Evolutionary conservation across 2,797 vertebrate species (phyloP).

Genomic region (Eidolon dupreanum): DNA sequence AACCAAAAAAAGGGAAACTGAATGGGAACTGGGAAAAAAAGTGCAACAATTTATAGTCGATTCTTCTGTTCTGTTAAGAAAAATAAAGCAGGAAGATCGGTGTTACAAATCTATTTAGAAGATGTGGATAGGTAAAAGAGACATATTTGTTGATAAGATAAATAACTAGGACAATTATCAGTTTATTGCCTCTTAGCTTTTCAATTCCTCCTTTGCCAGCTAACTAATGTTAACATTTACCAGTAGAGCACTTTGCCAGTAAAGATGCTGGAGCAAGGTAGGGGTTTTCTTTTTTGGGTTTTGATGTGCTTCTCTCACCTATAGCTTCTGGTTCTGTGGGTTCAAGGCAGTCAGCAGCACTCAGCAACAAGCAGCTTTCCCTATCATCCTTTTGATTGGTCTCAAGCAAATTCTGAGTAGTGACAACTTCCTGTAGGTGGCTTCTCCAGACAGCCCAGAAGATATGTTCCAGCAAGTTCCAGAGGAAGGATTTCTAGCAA

Average conservation of each 20-base stretch:
- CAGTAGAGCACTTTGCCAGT: not conserved
- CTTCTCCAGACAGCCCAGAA: not conserved
- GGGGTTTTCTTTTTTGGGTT: not conserved
- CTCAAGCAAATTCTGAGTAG: not conserved
- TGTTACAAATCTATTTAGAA: not conserved
- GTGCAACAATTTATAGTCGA: not conserved
- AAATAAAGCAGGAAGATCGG: not conserved
- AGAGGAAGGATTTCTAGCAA: not conserved
- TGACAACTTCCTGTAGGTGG: fast-evolving
- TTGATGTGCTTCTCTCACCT: not conserved
- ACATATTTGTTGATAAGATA: not conserved
- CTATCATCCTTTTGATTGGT: not conserved
- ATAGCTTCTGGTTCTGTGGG: not conserved
- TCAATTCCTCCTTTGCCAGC: not conserved
- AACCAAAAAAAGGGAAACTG: not conserved
- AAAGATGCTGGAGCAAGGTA: not conserved
- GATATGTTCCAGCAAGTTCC: not conserved
- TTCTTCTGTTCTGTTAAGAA: not conserved
- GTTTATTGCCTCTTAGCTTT: not conserved
- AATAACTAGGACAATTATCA: not conserved
- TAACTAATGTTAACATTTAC: not conserved
- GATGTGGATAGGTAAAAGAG: not conserved
- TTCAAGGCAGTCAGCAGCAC: not conserved
- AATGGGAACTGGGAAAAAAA: not conserved
- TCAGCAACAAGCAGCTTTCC: not conserved